These are phyloP conservation scores for Oryzias curvinotus DNA, from an alignment of 2,113 vertebrate species.

Conservation along the genomic window DNA sequence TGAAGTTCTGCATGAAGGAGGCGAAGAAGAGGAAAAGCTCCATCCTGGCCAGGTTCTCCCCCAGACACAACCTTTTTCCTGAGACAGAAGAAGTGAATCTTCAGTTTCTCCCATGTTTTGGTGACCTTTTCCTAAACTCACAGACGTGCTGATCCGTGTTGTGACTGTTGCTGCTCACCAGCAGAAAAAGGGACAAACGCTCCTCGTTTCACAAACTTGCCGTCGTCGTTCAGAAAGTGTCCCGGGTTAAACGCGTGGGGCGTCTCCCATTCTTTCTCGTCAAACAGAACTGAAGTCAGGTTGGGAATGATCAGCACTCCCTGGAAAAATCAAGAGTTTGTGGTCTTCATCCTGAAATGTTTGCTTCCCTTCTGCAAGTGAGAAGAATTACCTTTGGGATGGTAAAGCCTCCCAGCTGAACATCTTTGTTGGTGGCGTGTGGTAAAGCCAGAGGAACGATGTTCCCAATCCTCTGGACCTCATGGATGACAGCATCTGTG, in stretches of 20 bases:
- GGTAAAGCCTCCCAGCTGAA: slow-evolving; percentile 34
- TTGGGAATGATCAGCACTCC: slow-evolving; percentile 57
- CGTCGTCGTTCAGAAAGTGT: slow-evolving; percentile 82
- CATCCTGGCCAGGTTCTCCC: slow-evolving; percentile 71
- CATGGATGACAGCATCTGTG: slow-evolving; percentile 82
- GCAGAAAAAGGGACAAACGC: slow-evolving; percentile 82
- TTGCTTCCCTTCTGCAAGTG: fast-evolving
- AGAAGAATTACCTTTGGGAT: slow-evolving; percentile 37
- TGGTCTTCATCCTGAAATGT: neutral
- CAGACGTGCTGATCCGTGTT: neutral
- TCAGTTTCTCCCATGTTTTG: neutral
- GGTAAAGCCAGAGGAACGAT: slow-evolving; percentile 72
- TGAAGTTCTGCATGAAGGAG: slow-evolving; percentile 67
- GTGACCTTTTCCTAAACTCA: neutral
- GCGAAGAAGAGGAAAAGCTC: slow-evolving; percentile 84
- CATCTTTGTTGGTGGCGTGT: slow-evolving; percentile 62
- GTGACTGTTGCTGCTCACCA: slow-evolving; percentile 63
- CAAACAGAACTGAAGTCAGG: slow-evolving; percentile 74
- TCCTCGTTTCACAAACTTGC: slow-evolving; percentile 77
- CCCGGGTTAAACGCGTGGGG: slow-evolving; percentile 77
- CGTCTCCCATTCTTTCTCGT: slow-evolving; percentile 64
- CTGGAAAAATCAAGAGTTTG: slow-evolving; percentile 54
- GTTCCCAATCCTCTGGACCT: slow-evolving; percentile 78
- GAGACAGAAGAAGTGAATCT: neutral
- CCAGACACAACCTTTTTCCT: slow-evolving; percentile 80